Percentiles rank a stretch among this genome's conserved stretches.
Conservation (phyloP, 2,888 invertebrate genomes). For the Drosophila demipolita region DNA sequence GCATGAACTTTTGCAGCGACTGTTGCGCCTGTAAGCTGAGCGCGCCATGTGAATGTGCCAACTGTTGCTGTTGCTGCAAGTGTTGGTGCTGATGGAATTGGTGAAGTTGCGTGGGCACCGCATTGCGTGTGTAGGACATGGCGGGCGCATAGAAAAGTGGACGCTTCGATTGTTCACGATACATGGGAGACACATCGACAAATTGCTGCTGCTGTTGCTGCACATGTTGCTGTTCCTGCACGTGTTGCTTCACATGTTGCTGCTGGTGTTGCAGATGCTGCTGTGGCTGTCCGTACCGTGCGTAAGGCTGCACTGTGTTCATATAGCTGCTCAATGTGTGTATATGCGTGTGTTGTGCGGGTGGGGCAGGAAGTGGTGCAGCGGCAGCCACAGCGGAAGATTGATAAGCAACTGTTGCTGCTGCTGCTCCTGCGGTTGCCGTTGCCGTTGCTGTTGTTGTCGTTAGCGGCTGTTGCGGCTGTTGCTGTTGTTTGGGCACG, state of each 20-base stretch:
- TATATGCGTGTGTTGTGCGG: conserved; percentile 65
- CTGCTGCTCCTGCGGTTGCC: conserved; percentile 17
- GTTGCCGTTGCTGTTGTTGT: conserved; percentile 11
- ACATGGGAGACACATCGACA: conserved; percentile 69
- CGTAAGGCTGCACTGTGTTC: conserved; percentile 73
- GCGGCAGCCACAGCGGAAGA: conserved; percentile 13
- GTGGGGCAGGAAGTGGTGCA: conserved; percentile 40
- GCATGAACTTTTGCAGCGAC: conserved; percentile 74
- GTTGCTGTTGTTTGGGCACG: conserved; percentile 49
- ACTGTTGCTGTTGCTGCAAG: conserved; percentile 21
- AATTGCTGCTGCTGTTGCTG: conserved; percentile 43
- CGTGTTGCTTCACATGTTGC: conserved; percentile 20
- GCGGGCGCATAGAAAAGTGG: conserved; percentile 72
- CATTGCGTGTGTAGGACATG: conserved; percentile 61
- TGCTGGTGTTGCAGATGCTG: conserved; percentile 41
- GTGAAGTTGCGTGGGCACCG: conserved; percentile 55
- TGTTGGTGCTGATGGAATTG: conserved; percentile 34
- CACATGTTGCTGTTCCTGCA: conserved; percentile 38
- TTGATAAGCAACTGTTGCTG: conserved; percentile 17
- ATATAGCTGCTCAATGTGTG: conserved; percentile 77
- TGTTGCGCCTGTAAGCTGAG: conserved; percentile 64
- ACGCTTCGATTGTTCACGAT: conserved; percentile 65
- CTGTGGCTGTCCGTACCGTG: conserved; percentile 72
- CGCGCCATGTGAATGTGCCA: conserved; percentile 8
- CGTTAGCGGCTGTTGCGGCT: conserved; percentile 37